These are phyloP conservation scores for Thereva unica DNA, from an alignment of 2,888 invertebrate species.

Conservation along the genomic window DNA sequence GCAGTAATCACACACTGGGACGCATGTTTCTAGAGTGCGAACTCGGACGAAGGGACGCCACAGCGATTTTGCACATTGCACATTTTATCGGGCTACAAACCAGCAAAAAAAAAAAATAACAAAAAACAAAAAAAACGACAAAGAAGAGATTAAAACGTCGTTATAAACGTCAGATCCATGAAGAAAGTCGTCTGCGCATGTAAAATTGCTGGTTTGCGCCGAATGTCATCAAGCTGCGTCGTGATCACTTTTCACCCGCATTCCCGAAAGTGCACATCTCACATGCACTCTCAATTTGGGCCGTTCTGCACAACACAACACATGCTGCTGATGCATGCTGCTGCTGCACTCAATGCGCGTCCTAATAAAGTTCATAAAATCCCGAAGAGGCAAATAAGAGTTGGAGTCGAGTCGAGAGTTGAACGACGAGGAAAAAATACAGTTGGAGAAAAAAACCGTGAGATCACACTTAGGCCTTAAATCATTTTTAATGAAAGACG, in stretches of 20 bases:
- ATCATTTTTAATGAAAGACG: constrained; percentile 54
- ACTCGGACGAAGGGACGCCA: constrained; percentile 1
- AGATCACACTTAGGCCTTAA: constrained; percentile 48
- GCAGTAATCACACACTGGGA: constrained; percentile 23
- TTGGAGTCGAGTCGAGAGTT: constrained; percentile 11
- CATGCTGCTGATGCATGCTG: no score
- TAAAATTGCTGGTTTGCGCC: constrained; percentile 27
- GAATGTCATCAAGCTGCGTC: not conserved
- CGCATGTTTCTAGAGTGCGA: constrained; percentile 18
- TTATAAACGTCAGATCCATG: constrained; percentile 29
- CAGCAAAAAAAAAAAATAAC: constrained; percentile 15
- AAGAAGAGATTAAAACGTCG: constrained; percentile 15
- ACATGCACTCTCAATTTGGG: no score
- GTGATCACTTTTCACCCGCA: no score
- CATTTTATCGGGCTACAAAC: constrained; percentile 16
- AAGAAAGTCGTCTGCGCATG: constrained; percentile 35
- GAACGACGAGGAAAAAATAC: constrained; percentile 40
- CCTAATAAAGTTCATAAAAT: no score
- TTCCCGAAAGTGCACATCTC: no score
- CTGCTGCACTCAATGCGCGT: no score
- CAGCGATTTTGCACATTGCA: constrained; percentile 26
- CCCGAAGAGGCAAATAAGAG: constrained; percentile 11
- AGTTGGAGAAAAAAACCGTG: constrained; percentile 44
- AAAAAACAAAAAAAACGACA: constrained; percentile 1
- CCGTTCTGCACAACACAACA: no score